Evolutionary conservation across 2,113 vertebrate genomes (phyloP), one percentile per base, ranked within the genome.

Genomic region (western clawed frog (Xenopus tropicalis)): DNA sequence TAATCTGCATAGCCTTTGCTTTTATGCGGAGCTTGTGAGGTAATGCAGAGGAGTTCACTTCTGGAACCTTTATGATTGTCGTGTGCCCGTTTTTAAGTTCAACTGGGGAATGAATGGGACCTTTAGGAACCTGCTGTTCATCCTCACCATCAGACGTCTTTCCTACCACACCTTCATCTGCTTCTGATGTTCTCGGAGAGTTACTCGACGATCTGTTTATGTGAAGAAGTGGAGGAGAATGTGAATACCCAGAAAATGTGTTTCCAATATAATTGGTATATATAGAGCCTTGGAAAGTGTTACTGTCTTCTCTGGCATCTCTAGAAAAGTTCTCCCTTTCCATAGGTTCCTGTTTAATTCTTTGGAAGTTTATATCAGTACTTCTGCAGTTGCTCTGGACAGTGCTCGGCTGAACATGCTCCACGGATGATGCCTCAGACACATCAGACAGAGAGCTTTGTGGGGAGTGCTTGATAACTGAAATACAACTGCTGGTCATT

Each of bases 21-120:
- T 99, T 99, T 80, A 99, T 92, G 57, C 96, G 85, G 68, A 99
- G 93, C 85, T 99, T 99, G 80, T 99, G 97, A 16, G 97, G 97
- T 88, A 99, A 81, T 72, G 96, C 96, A 14, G 96, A 93, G 62
- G 93, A 86, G 72, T 82, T 86, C 44, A 88, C 80, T 51, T 98
- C 96, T 16, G 96, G 94, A 78, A 96, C 95, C 81, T 96, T 98
- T 65, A 93, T 91, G 57, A 92, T 87, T 1, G 92, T 86, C 61
- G 91, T 87, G 2, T 91, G 92, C 52, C 89, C 81, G 8, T 86
- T 95, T 77, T 89, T 93, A 3, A 90, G 91, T 80, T 96, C 94
- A 2, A 89, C 84, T 0, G 85, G 85, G 59, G 91, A 88, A 19
- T 91, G 89, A 29, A 85, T 83, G 54, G 91, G 88, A 70, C 96